Percentiles rank a stretch among this genome's conserved stretches.
These are phyloP conservation scores for Hypomesus transpacificus DNA, from an alignment of 2,113 vertebrate species.

Conservation along the genomic window DNA sequence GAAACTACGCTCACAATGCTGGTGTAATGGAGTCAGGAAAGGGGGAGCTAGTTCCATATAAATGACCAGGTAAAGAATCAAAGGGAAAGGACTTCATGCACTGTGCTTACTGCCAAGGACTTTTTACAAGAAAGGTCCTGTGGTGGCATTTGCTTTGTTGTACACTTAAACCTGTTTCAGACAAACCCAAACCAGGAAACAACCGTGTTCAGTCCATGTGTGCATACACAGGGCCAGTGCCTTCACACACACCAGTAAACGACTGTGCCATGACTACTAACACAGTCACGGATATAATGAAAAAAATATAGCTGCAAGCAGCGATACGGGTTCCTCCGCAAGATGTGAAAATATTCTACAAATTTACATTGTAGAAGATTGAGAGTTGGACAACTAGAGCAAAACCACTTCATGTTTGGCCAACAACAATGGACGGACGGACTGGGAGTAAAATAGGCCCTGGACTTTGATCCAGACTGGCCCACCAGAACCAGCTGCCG, in stretches of 20 bases:
- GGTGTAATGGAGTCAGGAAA: slow-evolving; percentile 40
- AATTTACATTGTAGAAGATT: too few species aligned
- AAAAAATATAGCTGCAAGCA: too few species aligned
- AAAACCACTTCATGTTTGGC: too few species aligned
- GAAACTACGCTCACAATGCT: slow-evolving; percentile 46
- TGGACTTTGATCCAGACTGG: too few species aligned
- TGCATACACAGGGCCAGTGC: slow-evolving; percentile 25
- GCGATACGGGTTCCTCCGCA: too few species aligned
- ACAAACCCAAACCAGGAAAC: slow-evolving; percentile 35
- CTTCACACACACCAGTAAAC: slow-evolving; percentile 25
- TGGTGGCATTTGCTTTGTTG: slow-evolving; percentile 33
- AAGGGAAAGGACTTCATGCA: slow-evolving; percentile 43
- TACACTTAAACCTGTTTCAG: slow-evolving; percentile 24
- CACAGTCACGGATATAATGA: slow-evolving; percentile 27
- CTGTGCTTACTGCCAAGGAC: slow-evolving; percentile 40
- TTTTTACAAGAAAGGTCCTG: slow-evolving; percentile 42
- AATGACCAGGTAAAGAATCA: slow-evolving; percentile 19
- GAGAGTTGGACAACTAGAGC: too few species aligned
- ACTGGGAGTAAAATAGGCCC: too few species aligned
- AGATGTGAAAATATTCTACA: too few species aligned
- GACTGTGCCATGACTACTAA: slow-evolving; percentile 47
- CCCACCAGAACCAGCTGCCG: too few species aligned
- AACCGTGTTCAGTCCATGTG: slow-evolving; percentile 38
- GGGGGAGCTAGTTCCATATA: slow-evolving; percentile 38
- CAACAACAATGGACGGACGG: too few species aligned